A percentile compares a stretch with the other conserved stretches of the same genome.
Conservation (phyloP, 2,888 invertebrate species). For the Tenthredo scrophulariae region DNA sequence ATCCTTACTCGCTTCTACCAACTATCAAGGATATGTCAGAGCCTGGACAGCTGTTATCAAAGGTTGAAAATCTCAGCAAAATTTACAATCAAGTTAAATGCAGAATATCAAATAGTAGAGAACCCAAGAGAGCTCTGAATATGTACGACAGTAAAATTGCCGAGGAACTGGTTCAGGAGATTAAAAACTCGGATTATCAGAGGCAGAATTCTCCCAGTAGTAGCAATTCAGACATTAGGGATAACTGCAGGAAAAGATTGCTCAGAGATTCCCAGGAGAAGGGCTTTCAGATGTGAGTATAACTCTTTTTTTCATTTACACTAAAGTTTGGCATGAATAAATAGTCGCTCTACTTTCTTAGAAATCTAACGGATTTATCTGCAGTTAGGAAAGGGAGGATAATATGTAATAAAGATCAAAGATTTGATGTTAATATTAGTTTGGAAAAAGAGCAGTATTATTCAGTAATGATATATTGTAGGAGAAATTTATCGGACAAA, state of each 20-base stretch:
- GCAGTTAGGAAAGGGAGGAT: not conserved
- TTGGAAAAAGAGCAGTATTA: not conserved
- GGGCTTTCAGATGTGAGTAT: slow-evolving; percentile 20
- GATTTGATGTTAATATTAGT: slow-evolving; percentile 15
- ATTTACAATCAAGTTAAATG: slow-evolving; percentile 61
- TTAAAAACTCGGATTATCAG: not conserved
- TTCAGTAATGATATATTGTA: slow-evolving; percentile 43
- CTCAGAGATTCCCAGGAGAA: slow-evolving; percentile 43
- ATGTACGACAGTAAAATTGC: slow-evolving; percentile 12
- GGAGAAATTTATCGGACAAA: slow-evolving; percentile 55
- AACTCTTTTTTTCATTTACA: not conserved
- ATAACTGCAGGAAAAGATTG: slow-evolving; percentile 35
- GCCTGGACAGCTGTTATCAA: slow-evolving; percentile 61
- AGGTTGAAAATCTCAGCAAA: slow-evolving; percentile 65
- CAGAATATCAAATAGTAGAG: slow-evolving; percentile 42
- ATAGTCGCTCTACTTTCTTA: not conserved
- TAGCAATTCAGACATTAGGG: not conserved
- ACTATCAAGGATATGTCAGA: slow-evolving; percentile 63
- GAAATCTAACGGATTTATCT: not conserved
- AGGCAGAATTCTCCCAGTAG: not conserved
- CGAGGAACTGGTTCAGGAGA: not conserved
- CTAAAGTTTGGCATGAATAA: not conserved
- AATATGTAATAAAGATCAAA: not conserved
- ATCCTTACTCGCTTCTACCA: slow-evolving; percentile 66
- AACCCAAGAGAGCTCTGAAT: slow-evolving; percentile 55